Percentiles rank a stretch among this genome's conserved stretches.
Conservation (phyloP, 2,113 vertebrate species). For the Phylloscopus trochilus region DNA sequence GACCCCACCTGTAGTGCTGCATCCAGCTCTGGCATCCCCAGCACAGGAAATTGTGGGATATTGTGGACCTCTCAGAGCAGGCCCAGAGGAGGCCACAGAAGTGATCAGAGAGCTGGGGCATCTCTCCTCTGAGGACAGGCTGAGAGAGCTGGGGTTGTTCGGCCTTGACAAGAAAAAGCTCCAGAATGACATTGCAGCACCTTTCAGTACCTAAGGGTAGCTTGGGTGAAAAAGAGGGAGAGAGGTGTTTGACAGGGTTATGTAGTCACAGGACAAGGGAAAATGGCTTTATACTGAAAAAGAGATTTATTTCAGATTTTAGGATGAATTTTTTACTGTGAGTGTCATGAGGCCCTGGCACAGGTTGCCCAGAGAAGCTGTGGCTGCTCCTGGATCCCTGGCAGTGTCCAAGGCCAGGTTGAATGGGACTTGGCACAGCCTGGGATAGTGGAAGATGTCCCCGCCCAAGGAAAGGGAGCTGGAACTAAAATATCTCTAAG, state of each 20-base stretch:
- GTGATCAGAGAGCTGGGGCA: neutral
- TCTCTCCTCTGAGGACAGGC: neutral
- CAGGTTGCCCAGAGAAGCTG: neutral
- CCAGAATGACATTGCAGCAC: neutral
- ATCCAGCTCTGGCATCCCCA: neutral
- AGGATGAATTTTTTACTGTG: neutral
- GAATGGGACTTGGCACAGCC: neutral
- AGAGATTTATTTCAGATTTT: neutral
- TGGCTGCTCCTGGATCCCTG: neutral
- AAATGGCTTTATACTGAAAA: neutral
- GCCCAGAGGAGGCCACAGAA: neutral
- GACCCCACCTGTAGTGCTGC: neutral
- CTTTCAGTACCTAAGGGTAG: neutral
- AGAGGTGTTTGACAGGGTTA: neutral
- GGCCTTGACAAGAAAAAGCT: neutral
- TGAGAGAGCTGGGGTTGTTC: neutral
- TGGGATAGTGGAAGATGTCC: neutral
- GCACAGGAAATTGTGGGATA: neutral
- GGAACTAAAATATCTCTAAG: neutral
- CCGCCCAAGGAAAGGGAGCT: accelerated
- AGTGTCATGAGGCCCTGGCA: neutral
- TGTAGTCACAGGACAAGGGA: neutral
- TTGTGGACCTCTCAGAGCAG: neutral
- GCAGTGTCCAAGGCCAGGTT: neutral
- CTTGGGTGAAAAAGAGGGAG: neutral